A percentile compares a stretch with the other conserved stretches of the same genome.
Evolutionary conservation across 2,888 invertebrate species (phyloP).

Genomic region (Caenorhabditis sp.): DNA sequence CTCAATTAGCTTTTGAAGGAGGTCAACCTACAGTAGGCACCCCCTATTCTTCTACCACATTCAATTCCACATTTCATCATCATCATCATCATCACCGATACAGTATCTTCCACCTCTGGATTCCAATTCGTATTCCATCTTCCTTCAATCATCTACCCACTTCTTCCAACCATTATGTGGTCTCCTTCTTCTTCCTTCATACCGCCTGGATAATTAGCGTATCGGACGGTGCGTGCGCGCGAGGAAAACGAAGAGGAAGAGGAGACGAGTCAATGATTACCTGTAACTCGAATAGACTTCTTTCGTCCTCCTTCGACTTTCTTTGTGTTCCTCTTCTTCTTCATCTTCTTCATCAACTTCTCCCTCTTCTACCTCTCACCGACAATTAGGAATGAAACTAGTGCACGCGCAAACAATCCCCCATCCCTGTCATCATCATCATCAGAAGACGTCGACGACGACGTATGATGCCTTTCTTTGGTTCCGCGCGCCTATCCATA

Average conservation of each 20-base stretch:
- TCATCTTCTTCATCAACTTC: conserved; percentile 42
- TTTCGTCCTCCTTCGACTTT: conserved; percentile 12
- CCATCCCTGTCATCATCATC: conserved; percentile 52
- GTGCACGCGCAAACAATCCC: conserved; percentile 61
- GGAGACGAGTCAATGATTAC: conserved; percentile 64
- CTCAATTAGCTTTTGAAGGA: neutral
- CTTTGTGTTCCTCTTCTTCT: conserved; percentile 30
- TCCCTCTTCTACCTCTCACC: conserved; percentile 25
- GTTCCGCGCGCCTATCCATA: conserved; percentile 38
- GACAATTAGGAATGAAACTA: conserved; percentile 64
- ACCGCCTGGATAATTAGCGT: conserved; percentile 61
- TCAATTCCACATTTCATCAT: conserved; percentile 20
- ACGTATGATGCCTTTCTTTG: conserved; percentile 18
- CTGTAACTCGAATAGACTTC: conserved; percentile 61
- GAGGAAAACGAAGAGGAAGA: neutral
- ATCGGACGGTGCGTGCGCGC: conserved; percentile 28
- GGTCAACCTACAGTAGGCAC: conserved; percentile 29
- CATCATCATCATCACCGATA: conserved; percentile 45
- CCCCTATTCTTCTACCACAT: conserved; percentile 5
- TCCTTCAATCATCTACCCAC: conserved; percentile 41
- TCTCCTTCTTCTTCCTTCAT: conserved; percentile 9
- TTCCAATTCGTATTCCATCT: conserved; percentile 8
- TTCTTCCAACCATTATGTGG: conserved; percentile 53
- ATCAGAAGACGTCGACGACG: neutral
- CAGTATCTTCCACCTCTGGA: conserved; percentile 44